Base-by-base conservation (phyloP, 37 sponge, comb jelly and placozoan genomes). In the Hexactinellida sp. region DNA sequence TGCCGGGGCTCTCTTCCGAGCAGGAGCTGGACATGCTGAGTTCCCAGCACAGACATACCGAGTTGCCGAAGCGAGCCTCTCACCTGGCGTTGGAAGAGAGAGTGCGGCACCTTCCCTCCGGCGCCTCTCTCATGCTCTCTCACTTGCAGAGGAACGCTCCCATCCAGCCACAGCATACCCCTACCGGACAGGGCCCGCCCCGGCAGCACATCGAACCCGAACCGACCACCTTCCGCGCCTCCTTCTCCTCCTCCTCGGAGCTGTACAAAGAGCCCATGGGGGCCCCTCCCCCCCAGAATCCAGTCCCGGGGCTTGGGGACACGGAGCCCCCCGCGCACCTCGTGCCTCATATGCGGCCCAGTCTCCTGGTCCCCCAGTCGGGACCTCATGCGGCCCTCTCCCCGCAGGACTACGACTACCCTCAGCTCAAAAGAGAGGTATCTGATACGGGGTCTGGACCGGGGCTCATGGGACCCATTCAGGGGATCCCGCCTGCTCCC, bases 21-120 rank as follows among this genome's bases (percentile, higher is more conserved):
- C 76, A 63, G 76, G 76, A 63, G 76, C 30, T 63, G 76, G 76
- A 63, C 76, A 63, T 63, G 28, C 76, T 63, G 19, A 63, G 76
- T 23, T 63, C 76, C 5, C 76, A 63, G 34, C 76, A 63, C 76
- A 63, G 76, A 63, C 76, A 63, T 10, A 10, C 76, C 13, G 76
- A 63, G 5, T 7, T 63, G 25, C 30, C 76, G 3, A 63, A 63
- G 34, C 76, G 76, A 3, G 76, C 5, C 25, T 63, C 76, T 7
- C 30, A 63, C 76, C 30, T 23, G 25, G 76, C 5, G 28, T 21
- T 63, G 76, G 76, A 63, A 23, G 76, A 63, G 30, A 63, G 30
- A n/a, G 5, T 7, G 1, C 3, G 76, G 34, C 21, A 25, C 5
- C 3, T 10, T 10, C 5, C 5, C 32, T 25, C 30, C 3, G 76